Conservation (phyloP, 2,797 vertebrate species). For the Steatocranus sp. region DNA sequence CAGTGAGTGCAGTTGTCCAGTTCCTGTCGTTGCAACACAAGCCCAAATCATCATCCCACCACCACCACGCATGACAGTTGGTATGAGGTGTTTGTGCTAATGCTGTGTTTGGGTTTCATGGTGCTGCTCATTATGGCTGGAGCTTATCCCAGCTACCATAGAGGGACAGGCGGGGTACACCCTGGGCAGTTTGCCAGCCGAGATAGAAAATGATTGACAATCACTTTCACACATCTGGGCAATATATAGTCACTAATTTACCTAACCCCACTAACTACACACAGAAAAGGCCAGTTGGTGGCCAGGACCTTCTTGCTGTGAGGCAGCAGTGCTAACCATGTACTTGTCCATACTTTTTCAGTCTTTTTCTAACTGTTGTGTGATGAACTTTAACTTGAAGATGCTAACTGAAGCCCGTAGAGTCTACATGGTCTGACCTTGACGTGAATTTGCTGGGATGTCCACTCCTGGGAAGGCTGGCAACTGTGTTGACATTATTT, state of each 20-base stretch:
- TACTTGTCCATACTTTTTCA: background rate
- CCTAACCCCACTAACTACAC: background rate
- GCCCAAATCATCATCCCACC: background rate
- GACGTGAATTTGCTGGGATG: background rate
- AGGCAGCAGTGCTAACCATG: background rate
- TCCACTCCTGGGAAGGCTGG: background rate
- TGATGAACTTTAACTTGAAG: background rate
- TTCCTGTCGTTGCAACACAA: background rate
- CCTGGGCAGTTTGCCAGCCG: background rate
- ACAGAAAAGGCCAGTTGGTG: background rate
- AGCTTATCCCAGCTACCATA: background rate
- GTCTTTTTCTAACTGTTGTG: background rate
- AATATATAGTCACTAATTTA: background rate
- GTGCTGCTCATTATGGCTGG: background rate
- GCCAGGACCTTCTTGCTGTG: background rate
- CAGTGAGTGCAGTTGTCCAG: background rate
- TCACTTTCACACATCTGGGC: background rate
- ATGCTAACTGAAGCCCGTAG: background rate
- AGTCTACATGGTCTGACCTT: background rate
- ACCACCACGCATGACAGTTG: background rate
- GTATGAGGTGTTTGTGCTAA: background rate
- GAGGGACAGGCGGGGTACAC: background rate
- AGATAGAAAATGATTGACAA: background rate
- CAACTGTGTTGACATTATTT: background rate
- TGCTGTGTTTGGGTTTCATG: background rate